Percentiles rank a stretch among this genome's conserved stretches.
These are phyloP conservation scores for Sorex maritimensis DNA, from an alignment of 2,797 vertebrate genomes.

Conservation along the genomic window DNA sequence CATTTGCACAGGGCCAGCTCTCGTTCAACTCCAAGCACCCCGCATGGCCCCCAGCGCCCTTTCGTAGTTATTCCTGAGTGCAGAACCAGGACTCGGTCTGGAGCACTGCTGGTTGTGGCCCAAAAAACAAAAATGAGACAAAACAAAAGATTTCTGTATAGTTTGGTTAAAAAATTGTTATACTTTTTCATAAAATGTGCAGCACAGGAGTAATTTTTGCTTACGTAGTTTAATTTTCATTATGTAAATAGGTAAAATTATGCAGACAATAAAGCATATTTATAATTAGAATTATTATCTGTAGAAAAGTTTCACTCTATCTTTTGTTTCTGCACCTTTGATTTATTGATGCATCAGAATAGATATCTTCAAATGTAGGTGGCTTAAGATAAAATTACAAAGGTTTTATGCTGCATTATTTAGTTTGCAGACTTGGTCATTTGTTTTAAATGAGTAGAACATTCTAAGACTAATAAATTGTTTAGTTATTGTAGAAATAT, in stretches of 20 bases:
- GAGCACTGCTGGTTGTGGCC: too few species aligned
- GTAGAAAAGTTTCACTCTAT: neutral
- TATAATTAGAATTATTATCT: neutral
- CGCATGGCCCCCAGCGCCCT: too few species aligned
- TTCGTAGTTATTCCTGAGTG: too few species aligned
- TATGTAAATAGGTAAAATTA: neutral
- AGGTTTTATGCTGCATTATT: neutral
- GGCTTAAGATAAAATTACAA: neutral
- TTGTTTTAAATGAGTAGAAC: neutral
- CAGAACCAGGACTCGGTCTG: too few species aligned
- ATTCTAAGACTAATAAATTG: neutral
- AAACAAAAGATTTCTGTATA: too few species aligned
- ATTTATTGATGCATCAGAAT: neutral
- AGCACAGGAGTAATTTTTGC: neutral
- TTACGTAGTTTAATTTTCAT: neutral
- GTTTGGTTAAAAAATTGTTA: neutral
- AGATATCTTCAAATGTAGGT: neutral
- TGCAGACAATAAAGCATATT: neutral
- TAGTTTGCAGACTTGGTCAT: too few species aligned
- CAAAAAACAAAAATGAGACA: too few species aligned
- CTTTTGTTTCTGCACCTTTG: neutral
- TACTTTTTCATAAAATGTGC: conserved; percentile 14
- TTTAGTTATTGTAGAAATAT: neutral
- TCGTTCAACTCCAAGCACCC: too few species aligned
- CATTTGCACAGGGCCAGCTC: too few species aligned